Percentiles rank a stretch among this genome's conserved stretches.
These are phyloP conservation scores for Meles meles DNA, from an alignment of 2,113 vertebrate species.

Conservation along the genomic window DNA sequence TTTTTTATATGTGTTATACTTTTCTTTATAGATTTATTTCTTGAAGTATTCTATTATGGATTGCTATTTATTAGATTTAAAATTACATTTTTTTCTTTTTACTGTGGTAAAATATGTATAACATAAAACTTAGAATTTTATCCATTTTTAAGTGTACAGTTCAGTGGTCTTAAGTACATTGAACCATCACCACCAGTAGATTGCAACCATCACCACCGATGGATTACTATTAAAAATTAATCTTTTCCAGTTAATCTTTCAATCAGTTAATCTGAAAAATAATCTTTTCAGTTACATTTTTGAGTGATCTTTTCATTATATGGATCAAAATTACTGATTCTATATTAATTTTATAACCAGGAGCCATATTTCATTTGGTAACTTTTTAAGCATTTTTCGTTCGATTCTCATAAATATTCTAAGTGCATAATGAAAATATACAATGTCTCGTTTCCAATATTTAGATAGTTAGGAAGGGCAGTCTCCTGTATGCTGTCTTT, in stretches of 20 bases:
- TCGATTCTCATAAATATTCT: neutral
- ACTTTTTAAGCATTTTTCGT: neutral
- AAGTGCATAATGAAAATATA: neutral
- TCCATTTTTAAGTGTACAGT: neutral
- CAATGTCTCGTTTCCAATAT: neutral
- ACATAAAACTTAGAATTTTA: neutral
- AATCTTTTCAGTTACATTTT: neutral
- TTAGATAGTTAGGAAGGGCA: neutral
- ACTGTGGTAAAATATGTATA: neutral
- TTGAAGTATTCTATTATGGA: neutral
- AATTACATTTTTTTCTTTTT: neutral
- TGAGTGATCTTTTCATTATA: neutral
- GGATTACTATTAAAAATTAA: neutral
- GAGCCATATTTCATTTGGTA: neutral
- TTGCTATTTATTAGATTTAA: neutral
- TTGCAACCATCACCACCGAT: neutral
- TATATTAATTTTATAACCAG: neutral
- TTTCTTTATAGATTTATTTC: neutral
- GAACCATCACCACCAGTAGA: neutral
- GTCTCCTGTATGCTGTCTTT: neutral
- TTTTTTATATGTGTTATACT: neutral
- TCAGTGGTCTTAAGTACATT: neutral
- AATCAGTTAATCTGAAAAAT: neutral
- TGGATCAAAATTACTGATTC: neutral
- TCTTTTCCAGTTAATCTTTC: neutral